Evolutionary conservation across 2,113 vertebrate genomes (phyloP), one percentile per base, ranked within the genome.

Genomic region (Spizaetus ornatus): DNA sequence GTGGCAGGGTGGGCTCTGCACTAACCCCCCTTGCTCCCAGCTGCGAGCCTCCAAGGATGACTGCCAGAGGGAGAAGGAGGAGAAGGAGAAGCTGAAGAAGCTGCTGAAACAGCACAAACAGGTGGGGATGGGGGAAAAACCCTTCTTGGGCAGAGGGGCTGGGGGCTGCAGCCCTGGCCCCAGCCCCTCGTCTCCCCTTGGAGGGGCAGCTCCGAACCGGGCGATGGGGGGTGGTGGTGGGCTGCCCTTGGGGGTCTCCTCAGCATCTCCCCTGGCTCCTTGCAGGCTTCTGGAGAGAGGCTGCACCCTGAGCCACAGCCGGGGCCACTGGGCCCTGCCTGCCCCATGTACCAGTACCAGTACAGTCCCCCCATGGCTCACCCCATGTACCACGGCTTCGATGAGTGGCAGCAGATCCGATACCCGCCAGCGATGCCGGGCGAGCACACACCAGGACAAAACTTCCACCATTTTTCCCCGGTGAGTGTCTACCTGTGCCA

Each of bases 81-180:
- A 99, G 97, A 98, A 99, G 62, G 99, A 99, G 92, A 99, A 99
- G 96, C 98, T 99, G 76, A 99, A 98, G 98, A 98, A 99, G 98
- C 97, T 98, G 93, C 98, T 99, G 95, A 99, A 99, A 97, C 99
- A 99, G 95, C 99, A 99, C 92, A 99, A 99, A 96, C 99, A 99
- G 99, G 99, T 99, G 81, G 7, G 61, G 31, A n/a, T 34, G 22
- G 36, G 34, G 27, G 36, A 19, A 61, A 42, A 73, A 10, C 11
- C 38, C 17, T 70, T 53, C 19, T 10, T 4, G 7, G 42, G 13
- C 6, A 19, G 45, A 80, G 36, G 61, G 17, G 5, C 42, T 42
- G 65, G 43, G 38, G 23, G 4, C 61, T 86, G 62, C 18, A 16
- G 32, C 9, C 50, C 31, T 77, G 63, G 16, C 23, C 17, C 10